A percentile compares a stretch with the other conserved stretches of the same genome.
phyloP scores from a whole-genome alignment of 2,888 invertebrate species.

The Buathra laborator region DNA sequence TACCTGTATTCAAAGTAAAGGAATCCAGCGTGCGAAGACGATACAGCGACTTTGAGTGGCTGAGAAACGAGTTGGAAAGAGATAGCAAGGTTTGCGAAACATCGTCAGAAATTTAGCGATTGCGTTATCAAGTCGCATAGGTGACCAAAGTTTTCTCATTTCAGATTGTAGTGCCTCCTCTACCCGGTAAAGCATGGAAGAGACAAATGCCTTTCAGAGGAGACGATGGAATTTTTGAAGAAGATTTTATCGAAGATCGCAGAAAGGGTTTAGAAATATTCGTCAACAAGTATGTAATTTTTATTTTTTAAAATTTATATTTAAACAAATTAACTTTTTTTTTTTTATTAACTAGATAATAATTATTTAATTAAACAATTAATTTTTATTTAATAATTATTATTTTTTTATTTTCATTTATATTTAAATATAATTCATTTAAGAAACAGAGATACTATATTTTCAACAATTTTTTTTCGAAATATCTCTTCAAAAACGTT shows the following conservation, averaged over 20 bases:
- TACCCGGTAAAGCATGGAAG: constrained; percentile 99
- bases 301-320: not conserved
- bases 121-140: constrained; percentile 24
- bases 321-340: not conserved
- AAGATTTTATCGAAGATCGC: constrained; percentile 99
- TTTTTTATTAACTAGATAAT: not conserved
- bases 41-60: constrained; percentile 99
- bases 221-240: constrained; percentile 99
- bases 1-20: constrained; percentile 99
- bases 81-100: constrained; percentile 94
- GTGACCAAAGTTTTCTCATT: constrained; percentile 44
- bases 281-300: constrained; percentile 94
- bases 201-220: constrained; percentile 99
- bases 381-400: too few relatives aligned
- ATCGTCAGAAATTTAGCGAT: not conserved
- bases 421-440: too few relatives aligned
- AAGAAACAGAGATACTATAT: too few relatives aligned
- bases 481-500: too few relatives aligned
- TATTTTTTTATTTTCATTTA: too few relatives aligned
- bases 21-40: constrained; percentile 98
- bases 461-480: too few relatives aligned
- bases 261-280: constrained; percentile 99
- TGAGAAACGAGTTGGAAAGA: constrained; percentile 98
- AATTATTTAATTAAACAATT: not conserved
- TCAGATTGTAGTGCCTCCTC: constrained; percentile 98